A percentile compares a stretch with the other conserved stretches of the same genome.
phyloP scores from a whole-genome alignment of 2,888 invertebrate genomes.

The Azorinus chamasolen region DNA sequence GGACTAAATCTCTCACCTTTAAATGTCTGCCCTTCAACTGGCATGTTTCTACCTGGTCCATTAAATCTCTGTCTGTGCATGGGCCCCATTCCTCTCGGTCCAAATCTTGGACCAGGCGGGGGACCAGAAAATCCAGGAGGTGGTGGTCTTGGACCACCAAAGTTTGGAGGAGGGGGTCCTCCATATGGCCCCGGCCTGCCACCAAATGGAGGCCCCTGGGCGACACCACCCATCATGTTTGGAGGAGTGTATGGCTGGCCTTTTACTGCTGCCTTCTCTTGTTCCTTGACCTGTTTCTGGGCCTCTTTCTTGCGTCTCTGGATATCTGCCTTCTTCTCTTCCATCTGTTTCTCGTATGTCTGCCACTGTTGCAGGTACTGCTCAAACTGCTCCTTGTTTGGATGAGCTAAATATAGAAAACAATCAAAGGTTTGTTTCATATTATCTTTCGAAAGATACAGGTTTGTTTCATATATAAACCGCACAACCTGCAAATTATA shows the following conservation, averaged over 20 bases:
- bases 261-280: conserved; percentile 49
- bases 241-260: conserved; percentile 27
- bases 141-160: conserved; percentile 33
- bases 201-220: conserved; percentile 14
- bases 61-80: too few relatives aligned
- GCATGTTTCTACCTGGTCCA: too few relatives aligned
- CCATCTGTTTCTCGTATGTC: conserved; percentile 88
- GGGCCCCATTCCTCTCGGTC: conserved; percentile 11
- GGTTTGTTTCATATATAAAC: too few relatives aligned
- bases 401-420: conserved; percentile 89
- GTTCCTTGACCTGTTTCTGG: conserved; percentile 53
- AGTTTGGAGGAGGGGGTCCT: conserved; percentile 18
- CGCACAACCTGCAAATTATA: background rate
- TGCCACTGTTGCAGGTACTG: conserved; percentile 96
- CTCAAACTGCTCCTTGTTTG: conserved; percentile 90
- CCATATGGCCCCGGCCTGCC: conserved; percentile 15
- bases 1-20: too few relatives aligned
- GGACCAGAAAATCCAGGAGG: conserved; percentile 20
- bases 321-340: conserved; percentile 78
- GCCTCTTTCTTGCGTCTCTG: conserved; percentile 71
- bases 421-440: background rate
- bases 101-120: conserved; percentile 36
- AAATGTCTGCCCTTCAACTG: too few relatives aligned
- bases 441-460: too few relatives aligned
- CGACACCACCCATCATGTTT: conserved; percentile 37